Base-by-base conservation (phyloP, 2,888 invertebrate species). In the Metallyticus violacea region DNA sequence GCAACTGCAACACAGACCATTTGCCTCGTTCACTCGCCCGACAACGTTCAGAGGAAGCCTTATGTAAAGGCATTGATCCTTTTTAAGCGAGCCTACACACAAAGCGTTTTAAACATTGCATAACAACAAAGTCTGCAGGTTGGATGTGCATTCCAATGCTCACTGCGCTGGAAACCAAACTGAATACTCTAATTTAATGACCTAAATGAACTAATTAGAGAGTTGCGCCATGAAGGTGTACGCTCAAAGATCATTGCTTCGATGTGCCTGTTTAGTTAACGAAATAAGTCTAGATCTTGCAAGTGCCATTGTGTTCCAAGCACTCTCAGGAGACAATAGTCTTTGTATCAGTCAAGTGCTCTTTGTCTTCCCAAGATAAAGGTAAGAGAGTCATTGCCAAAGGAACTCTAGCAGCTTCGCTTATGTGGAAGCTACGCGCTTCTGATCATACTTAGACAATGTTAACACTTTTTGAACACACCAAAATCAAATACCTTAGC, bases 1-100 rank as follows among this genome's bases (percentile, higher is more conserved):
- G 94, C 97, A 97, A 95, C 97, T 96, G 93, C 27, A 92, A 91
- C 88, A 89, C 87, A 88, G 6, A 81, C 9, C 22, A 79, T 9
- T 62, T 22, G 40, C 22, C 40, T 22, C 22, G 40, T n/a, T n/a
- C n/a, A n/a, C n/a, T n/a, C n/a, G n/a, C n/a, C 40, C 15, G 9
- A 40, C 40, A 40, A 40, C 22, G 22, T 62, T 62, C 15, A 22
- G 40, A 22, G 22, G 40, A 62, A 62, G 40, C 40, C 40, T 62
- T 62, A 62, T 62, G 40, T 62, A 4, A 40, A 40, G 40, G 9
- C 40, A 62, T 15, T 62, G 40, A 62, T 62, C 40, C 40, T 62
- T 6, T 28, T 79, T 15, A 7, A 79, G 25, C 7, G n/a, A n/a
- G 40, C 40, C 40, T 9, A 6, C 7, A 7, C 40, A 40, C 40